phyloP scores from a whole-genome alignment of 2,113 vertebrate species.

The Amia ocellicauda region DNA sequence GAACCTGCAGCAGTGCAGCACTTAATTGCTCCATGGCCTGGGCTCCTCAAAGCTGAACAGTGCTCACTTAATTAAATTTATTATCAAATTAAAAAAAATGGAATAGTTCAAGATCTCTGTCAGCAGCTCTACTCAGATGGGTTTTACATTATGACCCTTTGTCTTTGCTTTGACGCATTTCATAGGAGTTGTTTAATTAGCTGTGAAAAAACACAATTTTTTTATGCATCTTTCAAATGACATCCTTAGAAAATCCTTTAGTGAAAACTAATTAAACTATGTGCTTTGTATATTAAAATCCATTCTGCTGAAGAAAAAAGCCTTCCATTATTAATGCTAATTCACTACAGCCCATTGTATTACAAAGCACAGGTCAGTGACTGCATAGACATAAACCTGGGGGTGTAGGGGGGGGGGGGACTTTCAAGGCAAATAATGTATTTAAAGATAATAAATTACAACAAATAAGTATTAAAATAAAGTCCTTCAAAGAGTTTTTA shows the following conservation, averaged over 20 bases:
- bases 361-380: background rate
- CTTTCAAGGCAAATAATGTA: too few relatives aligned
- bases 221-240: background rate
- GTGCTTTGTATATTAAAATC: background rate
- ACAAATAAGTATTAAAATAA: too few relatives aligned
- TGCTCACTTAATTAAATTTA: too few relatives aligned
- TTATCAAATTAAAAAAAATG: too few relatives aligned
- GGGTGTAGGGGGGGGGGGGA: too few relatives aligned
- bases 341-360: background rate
- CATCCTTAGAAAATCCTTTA: background rate
- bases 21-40: too few relatives aligned
- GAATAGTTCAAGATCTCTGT: too few relatives aligned
- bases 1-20: too few relatives aligned
- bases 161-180: background rate
- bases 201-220: slow-evolving; percentile 1
- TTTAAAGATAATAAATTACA: too few relatives aligned
- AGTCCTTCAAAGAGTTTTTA: too few relatives aligned
- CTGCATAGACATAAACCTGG: background rate
- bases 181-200: background rate
- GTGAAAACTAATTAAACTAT: slow-evolving; percentile 5
- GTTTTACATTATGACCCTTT: background rate
- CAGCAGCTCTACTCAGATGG: background rate
- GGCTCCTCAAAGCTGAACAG: too few relatives aligned
- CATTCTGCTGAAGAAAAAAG: background rate
- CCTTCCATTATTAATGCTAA: background rate